Conservation (phyloP, 2,888 invertebrate genomes). For the Rutpela maculata region DNA sequence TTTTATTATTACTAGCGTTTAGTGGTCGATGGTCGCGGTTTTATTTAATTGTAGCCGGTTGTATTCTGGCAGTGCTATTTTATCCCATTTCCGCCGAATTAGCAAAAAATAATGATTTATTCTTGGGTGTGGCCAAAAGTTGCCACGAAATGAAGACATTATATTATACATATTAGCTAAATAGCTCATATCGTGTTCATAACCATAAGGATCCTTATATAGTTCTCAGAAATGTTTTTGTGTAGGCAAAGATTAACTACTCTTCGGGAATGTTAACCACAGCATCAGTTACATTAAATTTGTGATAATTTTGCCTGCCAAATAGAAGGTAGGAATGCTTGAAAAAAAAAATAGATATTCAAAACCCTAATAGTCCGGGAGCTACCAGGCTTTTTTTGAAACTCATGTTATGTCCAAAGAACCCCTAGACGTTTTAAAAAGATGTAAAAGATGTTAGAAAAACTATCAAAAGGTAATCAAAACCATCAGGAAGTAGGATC, state of each 20-base stretch:
- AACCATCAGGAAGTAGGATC: too few species aligned
- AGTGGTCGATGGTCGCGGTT: background rate
- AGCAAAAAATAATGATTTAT: background rate
- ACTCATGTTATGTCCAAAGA: too few species aligned
- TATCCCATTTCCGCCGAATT: background rate
- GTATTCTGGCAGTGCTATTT: background rate
- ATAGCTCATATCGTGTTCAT: too few species aligned
- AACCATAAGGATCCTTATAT: background rate
- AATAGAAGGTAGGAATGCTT: too few species aligned
- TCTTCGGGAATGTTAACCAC: background rate
- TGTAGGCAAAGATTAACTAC: background rate
- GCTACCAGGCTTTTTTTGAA: too few species aligned
- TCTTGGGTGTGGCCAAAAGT: background rate
- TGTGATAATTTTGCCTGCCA: too few species aligned
- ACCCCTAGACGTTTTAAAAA: too few species aligned
- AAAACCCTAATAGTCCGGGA: too few species aligned
- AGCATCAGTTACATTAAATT: background rate
- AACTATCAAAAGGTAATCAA: too few species aligned
- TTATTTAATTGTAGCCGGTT: slow-evolving; percentile 7
- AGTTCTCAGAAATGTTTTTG: background rate
- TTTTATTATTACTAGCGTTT: background rate
- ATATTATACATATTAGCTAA: too few species aligned
- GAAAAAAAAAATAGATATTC: too few species aligned
- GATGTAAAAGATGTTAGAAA: too few species aligned
- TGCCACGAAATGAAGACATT: background rate